These are phyloP conservation scores for Ctenomys sociabilis DNA, from an alignment of 2,113 vertebrate genomes.

Conservation along the genomic window DNA sequence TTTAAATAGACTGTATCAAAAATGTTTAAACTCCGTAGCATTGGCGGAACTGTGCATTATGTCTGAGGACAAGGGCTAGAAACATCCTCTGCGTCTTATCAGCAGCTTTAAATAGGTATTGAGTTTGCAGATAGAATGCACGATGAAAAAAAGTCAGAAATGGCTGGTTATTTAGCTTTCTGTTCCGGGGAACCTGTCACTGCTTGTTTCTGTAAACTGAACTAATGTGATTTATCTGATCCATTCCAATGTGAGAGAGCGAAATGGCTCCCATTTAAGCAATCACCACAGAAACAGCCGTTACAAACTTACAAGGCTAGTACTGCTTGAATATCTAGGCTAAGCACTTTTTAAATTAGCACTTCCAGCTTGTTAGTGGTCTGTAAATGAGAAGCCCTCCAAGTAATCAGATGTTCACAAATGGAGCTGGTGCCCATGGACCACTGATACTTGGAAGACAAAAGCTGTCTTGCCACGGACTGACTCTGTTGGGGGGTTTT, in stretches of 20 bases:
- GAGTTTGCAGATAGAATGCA: slow-evolving; percentile 17
- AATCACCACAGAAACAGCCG: background rate
- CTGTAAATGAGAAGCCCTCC: slow-evolving; percentile 67
- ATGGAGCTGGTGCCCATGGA: background rate
- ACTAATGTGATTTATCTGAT: slow-evolving; percentile 69
- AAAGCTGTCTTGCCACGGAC: background rate
- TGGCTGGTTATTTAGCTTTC: background rate
- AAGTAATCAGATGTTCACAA: slow-evolving; percentile 63
- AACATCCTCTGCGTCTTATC: background rate
- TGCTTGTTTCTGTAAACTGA: background rate
- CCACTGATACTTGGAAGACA: background rate
- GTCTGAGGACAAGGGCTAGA: slow-evolving; percentile 20
- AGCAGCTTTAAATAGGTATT: background rate
- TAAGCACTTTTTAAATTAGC: slow-evolving; percentile 72
- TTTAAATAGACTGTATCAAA: slow-evolving; percentile 58
- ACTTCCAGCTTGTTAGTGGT: slow-evolving; percentile 65
- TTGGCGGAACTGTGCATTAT: background rate
- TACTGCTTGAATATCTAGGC: slow-evolving; percentile 10
- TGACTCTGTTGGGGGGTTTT: background rate
- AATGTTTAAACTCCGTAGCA: slow-evolving; percentile 34
- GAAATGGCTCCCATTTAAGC: slow-evolving; percentile 54
- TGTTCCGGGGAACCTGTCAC: background rate
- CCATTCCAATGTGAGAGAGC: slow-evolving; percentile 6
- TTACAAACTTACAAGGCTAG: background rate
- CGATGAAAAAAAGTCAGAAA: background rate